Evolutionary conservation across 2,797 vertebrate species (phyloP).

Genomic region (Pogoniulus pusillus): DNA sequence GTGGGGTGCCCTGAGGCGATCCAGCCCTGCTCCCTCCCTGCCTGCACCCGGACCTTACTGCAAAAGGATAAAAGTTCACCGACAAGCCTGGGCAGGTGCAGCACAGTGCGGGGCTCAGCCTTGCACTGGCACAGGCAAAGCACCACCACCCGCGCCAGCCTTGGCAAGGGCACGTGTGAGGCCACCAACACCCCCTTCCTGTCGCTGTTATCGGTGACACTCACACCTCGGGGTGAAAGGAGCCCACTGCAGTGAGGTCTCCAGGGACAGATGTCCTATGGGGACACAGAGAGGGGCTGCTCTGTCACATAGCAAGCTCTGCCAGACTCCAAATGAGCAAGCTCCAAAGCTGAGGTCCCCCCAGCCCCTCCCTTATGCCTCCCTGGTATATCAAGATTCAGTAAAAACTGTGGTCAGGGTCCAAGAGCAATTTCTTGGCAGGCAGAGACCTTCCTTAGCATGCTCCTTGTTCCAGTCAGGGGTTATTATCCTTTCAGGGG

Average conservation of each 20-base stretch:
- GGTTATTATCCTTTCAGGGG: background rate
- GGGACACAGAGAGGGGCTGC: background rate
- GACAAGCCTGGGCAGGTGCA: slow-evolving; percentile 42
- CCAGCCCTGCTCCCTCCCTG: background rate
- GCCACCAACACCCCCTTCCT: background rate
- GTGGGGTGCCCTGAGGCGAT: background rate
- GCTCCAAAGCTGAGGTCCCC: background rate
- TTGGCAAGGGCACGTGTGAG: fast-evolving
- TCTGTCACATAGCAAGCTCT: background rate
- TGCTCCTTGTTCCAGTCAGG: background rate
- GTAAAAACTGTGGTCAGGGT: fast-evolving
- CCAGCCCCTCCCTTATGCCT: background rate
- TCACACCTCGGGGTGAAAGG: fast-evolving
- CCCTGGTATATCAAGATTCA: fast-evolving
- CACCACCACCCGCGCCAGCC: fast-evolving
- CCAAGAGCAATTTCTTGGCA: background rate
- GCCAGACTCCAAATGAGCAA: background rate
- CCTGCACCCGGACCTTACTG: background rate
- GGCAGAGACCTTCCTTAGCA: fast-evolving
- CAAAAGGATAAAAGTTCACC: slow-evolving; percentile 69
- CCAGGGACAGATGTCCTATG: background rate
- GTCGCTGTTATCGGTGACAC: fast-evolving
- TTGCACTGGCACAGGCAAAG: background rate
- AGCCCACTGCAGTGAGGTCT: background rate
- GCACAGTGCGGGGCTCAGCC: background rate